phyloP scores from a whole-genome alignment of 1,140 invertebrate genomes.

The Medauroidea extradentata region DNA sequence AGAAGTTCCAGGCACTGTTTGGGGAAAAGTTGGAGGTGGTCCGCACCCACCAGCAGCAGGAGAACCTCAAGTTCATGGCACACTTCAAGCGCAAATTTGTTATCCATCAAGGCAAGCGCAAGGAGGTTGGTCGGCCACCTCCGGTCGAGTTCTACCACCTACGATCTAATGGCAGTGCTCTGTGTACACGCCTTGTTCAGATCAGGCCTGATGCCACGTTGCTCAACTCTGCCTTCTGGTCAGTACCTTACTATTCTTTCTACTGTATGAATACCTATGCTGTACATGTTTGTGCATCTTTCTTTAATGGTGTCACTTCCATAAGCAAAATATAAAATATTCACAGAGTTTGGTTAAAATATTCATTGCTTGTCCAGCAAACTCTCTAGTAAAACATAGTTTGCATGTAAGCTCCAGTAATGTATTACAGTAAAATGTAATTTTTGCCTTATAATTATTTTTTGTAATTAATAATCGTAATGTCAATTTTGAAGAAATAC shows the following conservation, averaged over 20 bases:
- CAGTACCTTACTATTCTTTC: constrained; percentile 28
- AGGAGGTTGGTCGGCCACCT: constrained; percentile 51
- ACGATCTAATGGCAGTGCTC: constrained; percentile 89
- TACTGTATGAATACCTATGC: too few relatives aligned
- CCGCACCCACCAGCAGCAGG: constrained; percentile 96
- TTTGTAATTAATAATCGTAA: too few relatives aligned
- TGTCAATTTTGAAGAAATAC: too few relatives aligned
- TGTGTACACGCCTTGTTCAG: constrained; percentile 93
- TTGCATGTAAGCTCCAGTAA: too few relatives aligned
- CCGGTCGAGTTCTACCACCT: constrained; percentile 92
- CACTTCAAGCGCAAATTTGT: constrained; percentile 96
- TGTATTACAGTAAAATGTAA: too few relatives aligned
- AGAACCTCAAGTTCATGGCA: constrained; percentile 97
- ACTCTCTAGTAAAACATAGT: too few relatives aligned
- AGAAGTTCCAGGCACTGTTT: constrained; percentile 95
- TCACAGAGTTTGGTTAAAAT: too few relatives aligned
- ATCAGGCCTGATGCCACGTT: constrained; percentile 71
- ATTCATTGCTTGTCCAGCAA: too few relatives aligned
- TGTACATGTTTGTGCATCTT: too few relatives aligned
- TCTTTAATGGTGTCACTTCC: too few relatives aligned
- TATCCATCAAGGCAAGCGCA: constrained; percentile 86
- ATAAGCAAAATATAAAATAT: too few relatives aligned
- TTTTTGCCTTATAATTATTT: too few relatives aligned
- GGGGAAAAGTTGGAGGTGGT: constrained; percentile 95
- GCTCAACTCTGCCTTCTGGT: constrained; percentile 85